Evolutionary conservation across 2,888 invertebrate genomes (phyloP).

Genomic region (Linnaemya tessellans): DNA sequence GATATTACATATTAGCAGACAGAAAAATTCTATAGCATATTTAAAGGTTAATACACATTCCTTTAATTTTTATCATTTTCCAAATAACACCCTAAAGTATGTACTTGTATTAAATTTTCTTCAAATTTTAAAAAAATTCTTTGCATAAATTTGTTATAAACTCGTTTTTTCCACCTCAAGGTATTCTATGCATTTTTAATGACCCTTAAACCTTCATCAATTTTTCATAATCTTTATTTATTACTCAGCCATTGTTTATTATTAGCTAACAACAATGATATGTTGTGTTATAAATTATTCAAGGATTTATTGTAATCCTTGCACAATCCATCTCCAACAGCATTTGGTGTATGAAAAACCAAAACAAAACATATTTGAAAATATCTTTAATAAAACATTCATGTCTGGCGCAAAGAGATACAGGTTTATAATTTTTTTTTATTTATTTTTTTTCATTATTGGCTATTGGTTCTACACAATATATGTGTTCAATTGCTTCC

Average conservation of each 20-base stretch:
- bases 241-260: slow-evolving; percentile 7
- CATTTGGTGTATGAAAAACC: not conserved
- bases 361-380: not conserved
- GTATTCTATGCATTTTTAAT: not conserved
- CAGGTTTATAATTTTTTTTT: not conserved
- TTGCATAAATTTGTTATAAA: not conserved
- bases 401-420: slow-evolving; percentile 21
- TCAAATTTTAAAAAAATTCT: too few species aligned
- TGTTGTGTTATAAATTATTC: not conserved
- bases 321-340: slow-evolving; percentile 17
- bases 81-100: too few species aligned
- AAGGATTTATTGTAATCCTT: slow-evolving; percentile 42
- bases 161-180: not conserved
- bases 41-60: too few species aligned
- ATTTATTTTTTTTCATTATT: slow-evolving; percentile 44
- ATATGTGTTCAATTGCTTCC: too few species aligned
- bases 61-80: too few species aligned
- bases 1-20: too few species aligned
- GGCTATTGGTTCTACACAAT: slow-evolving; percentile 17
- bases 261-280: not conserved
- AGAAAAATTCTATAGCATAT: not conserved
- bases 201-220: not conserved
- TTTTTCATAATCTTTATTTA: slow-evolving; percentile 25
- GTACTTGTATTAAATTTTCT: too few species aligned
- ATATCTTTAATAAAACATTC: slow-evolving; percentile 28